Evolutionary conservation across 2,113 vertebrate genomes (phyloP).

Genomic region (Petrocephalus microphthalmus): DNA sequence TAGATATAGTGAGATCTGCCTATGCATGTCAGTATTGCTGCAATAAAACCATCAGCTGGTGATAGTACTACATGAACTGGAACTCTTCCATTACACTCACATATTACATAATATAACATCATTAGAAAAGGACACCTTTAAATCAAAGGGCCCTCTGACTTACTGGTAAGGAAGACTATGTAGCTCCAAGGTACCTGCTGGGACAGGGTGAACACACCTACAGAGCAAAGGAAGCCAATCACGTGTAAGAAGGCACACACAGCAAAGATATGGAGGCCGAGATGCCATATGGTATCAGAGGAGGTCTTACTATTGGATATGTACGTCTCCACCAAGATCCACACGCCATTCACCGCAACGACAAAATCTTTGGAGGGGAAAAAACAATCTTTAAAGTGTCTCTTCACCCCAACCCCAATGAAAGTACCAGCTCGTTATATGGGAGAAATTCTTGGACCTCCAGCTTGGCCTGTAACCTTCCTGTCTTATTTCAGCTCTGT

Average conservation of each 20-base stretch:
- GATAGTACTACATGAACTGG: not conserved
- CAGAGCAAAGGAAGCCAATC: constrained; percentile 12
- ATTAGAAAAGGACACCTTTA: not conserved
- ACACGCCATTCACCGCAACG: constrained; percentile 90
- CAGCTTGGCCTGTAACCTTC: not conserved
- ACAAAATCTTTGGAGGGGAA: constrained; percentile 68
- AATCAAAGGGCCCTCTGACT: constrained; percentile 38
- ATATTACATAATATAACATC: not conserved
- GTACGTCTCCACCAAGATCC: constrained; percentile 92
- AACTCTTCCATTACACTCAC: not conserved
- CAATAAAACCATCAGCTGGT: not conserved
- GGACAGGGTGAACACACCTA: constrained; percentile 82
- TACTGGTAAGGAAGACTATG: constrained; percentile 92
- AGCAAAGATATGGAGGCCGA: not conserved
- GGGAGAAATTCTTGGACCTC: not conserved
- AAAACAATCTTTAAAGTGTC: not conserved
- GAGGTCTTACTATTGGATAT: constrained; percentile 73
- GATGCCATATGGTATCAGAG: not conserved
- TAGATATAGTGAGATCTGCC: not conserved
- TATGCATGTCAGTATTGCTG: not conserved
- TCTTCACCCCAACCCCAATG: not conserved
- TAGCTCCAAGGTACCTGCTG: constrained; percentile 86
- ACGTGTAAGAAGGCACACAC: not conserved
- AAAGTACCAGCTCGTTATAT: not conserved
- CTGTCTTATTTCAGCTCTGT: not conserved